Conservation (phyloP, 64 coral and sea anemone species). For the Trachythela sp. region DNA sequence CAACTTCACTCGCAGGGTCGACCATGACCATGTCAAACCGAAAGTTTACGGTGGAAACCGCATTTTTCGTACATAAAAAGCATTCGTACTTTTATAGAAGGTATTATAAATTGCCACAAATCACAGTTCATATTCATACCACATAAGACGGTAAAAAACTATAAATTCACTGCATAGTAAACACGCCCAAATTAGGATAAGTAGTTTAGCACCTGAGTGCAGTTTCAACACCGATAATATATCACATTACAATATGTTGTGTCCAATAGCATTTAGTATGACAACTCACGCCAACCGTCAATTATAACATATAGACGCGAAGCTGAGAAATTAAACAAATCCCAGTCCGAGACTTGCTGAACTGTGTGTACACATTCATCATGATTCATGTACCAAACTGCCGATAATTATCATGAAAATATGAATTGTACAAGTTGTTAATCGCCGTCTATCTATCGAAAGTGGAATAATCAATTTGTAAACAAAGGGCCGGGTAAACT, state of each 20-base stretch:
- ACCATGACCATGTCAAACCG: too few species aligned
- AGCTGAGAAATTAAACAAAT: background rate
- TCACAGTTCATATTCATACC: too few species aligned
- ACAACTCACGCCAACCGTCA: background rate
- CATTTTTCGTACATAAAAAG: too few species aligned
- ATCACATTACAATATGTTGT: background rate
- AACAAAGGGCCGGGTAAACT: background rate
- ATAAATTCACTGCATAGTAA: too few species aligned
- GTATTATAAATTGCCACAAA: too few species aligned
- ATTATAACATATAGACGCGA: background rate
- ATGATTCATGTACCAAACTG: background rate
- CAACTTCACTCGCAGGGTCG: too few species aligned
- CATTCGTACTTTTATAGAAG: too few species aligned
- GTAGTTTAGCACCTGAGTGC: background rate
- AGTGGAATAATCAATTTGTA: background rate
- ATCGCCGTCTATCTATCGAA: background rate
- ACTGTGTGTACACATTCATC: background rate
- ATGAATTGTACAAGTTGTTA: background rate
- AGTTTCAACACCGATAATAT: background rate
- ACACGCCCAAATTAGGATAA: too few species aligned
- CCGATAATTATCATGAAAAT: background rate
- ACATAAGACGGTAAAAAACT: background rate
- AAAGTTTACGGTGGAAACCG: too few species aligned
- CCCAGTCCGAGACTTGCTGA: background rate
- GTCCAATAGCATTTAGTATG: background rate